phyloP scores from a whole-genome alignment of 1,140 invertebrate species.

The Drosophila cardini region DNA sequence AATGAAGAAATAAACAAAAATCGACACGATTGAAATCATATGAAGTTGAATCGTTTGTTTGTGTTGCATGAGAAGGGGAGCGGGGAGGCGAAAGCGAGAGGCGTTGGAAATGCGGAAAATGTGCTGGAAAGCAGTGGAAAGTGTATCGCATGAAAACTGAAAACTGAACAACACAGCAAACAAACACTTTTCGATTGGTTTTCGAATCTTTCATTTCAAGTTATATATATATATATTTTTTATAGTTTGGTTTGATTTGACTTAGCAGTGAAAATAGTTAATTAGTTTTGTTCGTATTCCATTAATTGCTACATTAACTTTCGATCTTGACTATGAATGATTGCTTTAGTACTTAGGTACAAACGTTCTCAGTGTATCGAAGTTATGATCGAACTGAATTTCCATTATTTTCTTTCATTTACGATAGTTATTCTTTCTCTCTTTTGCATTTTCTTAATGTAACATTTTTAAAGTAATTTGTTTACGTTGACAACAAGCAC shows the following conservation, averaged over 20 bases:
- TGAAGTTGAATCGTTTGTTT: slow-evolving; percentile 32
- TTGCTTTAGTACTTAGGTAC: slow-evolving; percentile 66
- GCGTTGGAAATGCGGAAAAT: too few species aligned
- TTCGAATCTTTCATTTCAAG: slow-evolving; percentile 66
- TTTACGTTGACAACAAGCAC: slow-evolving; percentile 69
- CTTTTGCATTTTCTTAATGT: slow-evolving; percentile 38
- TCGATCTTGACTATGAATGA: slow-evolving; percentile 32
- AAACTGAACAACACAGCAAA: slow-evolving; percentile 72
- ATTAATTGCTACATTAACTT: slow-evolving; percentile 52
- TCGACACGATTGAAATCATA: neutral
- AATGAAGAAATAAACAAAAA: slow-evolving; percentile 19
- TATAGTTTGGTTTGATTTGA: slow-evolving; percentile 2
- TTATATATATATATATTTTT: slow-evolving; percentile 50
- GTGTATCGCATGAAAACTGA: slow-evolving; percentile 48
- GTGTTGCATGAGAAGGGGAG: slow-evolving; percentile 28
- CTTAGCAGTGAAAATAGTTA: slow-evolving; percentile 36
- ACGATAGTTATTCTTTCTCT: slow-evolving; percentile 18
- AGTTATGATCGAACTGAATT: slow-evolving; percentile 35
- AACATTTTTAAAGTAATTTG: slow-evolving; percentile 57
- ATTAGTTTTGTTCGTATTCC: slow-evolving; percentile 38
- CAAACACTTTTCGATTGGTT: slow-evolving; percentile 72
- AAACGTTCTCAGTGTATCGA: slow-evolving; percentile 51
- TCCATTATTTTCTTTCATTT: neutral
- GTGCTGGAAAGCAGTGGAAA: slow-evolving; percentile 27
- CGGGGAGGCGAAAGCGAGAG: neutral